Conservation (phyloP, 2,888 invertebrate genomes). For the Mythimna ferrago region DNA sequence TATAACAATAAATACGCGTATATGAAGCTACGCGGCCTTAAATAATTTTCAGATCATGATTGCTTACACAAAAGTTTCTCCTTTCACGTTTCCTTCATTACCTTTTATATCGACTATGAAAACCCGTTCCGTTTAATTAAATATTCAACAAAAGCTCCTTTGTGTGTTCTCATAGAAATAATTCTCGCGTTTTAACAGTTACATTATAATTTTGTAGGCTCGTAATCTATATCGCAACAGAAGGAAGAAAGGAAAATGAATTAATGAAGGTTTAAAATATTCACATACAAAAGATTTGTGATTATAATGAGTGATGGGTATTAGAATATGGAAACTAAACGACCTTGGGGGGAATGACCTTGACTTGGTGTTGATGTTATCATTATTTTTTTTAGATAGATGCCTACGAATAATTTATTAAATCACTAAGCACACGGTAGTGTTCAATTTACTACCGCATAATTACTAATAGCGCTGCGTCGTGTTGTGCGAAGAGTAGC, state of each 20-base stretch:
- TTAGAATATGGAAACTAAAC: neutral
- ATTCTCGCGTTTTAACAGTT: slow-evolving; percentile 14
- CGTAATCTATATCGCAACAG: slow-evolving; percentile 1
- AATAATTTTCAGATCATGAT: slow-evolving; percentile 8
- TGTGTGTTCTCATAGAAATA: slow-evolving; percentile 24
- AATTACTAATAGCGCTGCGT: no score
- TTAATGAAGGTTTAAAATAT: neutral
- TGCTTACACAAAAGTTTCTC: slow-evolving; percentile 2
- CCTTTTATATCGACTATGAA: neutral
- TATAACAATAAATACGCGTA: no score
- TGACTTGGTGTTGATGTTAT: neutral
- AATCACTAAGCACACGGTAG: neutral
- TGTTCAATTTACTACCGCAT: no score
- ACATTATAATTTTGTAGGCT: slow-evolving; percentile 17
- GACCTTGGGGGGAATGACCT: neutral
- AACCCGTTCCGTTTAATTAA: slow-evolving; percentile 39
- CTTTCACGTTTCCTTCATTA: slow-evolving; percentile 1
- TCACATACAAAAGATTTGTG: slow-evolving; percentile 2
- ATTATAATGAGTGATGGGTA: slow-evolving; percentile 20
- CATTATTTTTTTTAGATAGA: no score
- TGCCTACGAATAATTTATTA: neutral
- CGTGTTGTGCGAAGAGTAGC: no score
- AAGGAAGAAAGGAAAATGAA: neutral
- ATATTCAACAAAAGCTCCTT: slow-evolving; percentile 39
- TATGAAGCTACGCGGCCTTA: no score